Base-by-base conservation (phyloP, 2,888 invertebrate species). In the Peribatodes rhomboidaria region DNA sequence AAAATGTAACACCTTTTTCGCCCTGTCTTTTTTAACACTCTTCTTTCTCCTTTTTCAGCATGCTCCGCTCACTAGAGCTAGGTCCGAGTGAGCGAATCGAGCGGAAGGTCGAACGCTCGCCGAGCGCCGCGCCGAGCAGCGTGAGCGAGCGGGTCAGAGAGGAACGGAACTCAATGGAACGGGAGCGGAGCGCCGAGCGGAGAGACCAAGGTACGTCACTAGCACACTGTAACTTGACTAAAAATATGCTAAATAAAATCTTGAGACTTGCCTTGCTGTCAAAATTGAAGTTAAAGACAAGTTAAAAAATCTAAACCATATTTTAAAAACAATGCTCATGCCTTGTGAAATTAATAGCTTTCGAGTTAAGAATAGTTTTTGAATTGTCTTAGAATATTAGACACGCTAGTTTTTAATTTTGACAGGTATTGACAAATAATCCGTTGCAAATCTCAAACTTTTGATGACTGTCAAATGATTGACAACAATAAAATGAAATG, bases 61-160 rank as follows among this genome's bases (percentile, higher is more conserved):
- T 97, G 83, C 94, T 97, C 80, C 95, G 97, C 84, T 96, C 97
- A 55, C 95, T 97, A 78, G 98, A 98, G 85, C 94, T 90, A 49
- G 86, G 87, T 62, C 85, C 85, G 61, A 88, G 92, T 78, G 87
- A 86, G 63, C 75, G 77, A 33, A 69, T 84, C 59, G 89, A 87
- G 82, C 93, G 88, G 57, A 94, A 93, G 71, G 84, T 88, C 18
- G 95, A 95, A 47, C 94, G 94, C 71, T 90, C 93, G 16, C 93
- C 92, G 37, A 80, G 82, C 68, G 84, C 82, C 2, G 84, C 85
- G 53, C 85, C 86, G 20, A 62, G 67, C 41, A 55, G 44, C 20
- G 55, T 55, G 44, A 55, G 55, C 44, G 55, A 55, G 35, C 55
- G 55, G 35, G 83, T 76, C 44, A 81, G 88, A 20, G 88, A 86